Evolutionary conservation across 2,888 invertebrate genomes (phyloP).

Genomic region (Scrobipalpa costella): DNA sequence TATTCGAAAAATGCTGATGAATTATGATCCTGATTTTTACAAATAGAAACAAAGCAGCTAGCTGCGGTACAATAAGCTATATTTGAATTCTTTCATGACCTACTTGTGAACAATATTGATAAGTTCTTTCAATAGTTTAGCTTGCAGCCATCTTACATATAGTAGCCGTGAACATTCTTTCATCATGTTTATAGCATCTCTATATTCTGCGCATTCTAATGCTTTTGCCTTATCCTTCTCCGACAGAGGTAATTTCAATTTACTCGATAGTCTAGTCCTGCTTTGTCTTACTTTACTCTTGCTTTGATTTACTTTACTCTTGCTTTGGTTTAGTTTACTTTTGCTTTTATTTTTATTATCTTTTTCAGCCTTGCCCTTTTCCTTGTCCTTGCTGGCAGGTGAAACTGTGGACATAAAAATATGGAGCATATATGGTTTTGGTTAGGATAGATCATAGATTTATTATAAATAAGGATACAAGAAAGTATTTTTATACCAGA

Average conservation of each 20-base stretch:
- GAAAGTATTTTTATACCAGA: too few species aligned
- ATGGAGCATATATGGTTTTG: too few species aligned
- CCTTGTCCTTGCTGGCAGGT: too few species aligned
- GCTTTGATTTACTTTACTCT: too few species aligned
- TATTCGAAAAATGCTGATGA: too few species aligned
- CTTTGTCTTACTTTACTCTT: neutral
- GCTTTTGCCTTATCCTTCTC: slow-evolving; percentile 38
- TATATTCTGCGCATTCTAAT: slow-evolving; percentile 49
- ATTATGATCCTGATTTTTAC: too few species aligned
- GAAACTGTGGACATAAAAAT: too few species aligned
- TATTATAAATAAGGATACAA: too few species aligned
- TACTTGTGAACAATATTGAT: slow-evolving; percentile 56
- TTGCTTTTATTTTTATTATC: neutral
- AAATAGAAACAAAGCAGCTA: too few species aligned
- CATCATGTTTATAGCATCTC: slow-evolving; percentile 54
- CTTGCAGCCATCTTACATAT: slow-evolving; percentile 63
- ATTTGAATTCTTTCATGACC: neutral
- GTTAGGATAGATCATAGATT: too few species aligned
- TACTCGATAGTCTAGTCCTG: neutral
- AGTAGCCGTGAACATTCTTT: slow-evolving; percentile 60
- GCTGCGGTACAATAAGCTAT: too few species aligned
- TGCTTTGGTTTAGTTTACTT: neutral
- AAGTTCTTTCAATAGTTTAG: slow-evolving; percentile 57
- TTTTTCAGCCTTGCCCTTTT: neutral
- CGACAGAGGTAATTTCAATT: slow-evolving; percentile 33